A percentile compares a stretch with the other conserved stretches of the same genome.
These are phyloP conservation scores for Macropis europaea DNA, from an alignment of 2,888 invertebrate genomes.

Conservation along the genomic window DNA sequence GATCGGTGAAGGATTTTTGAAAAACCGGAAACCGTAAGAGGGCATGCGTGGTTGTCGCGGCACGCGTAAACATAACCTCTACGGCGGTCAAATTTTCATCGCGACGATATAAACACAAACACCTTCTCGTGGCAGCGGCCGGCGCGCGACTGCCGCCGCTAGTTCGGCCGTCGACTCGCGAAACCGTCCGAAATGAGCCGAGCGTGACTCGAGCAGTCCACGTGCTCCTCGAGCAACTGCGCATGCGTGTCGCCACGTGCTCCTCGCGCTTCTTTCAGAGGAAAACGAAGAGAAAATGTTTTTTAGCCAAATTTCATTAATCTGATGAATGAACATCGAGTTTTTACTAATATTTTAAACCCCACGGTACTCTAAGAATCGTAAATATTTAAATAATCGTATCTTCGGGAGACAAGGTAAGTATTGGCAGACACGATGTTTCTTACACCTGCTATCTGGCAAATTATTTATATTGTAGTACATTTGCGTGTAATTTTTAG, in stretches of 20 bases:
- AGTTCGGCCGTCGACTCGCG: slow-evolving; percentile 59
- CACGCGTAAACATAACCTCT: slow-evolving; percentile 67
- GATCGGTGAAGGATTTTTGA: slow-evolving; percentile 2
- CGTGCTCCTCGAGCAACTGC: slow-evolving; percentile 60
- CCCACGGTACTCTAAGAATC: too few relatives aligned
- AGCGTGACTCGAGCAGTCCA: slow-evolving; percentile 54
- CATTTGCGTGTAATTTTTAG: too few relatives aligned
- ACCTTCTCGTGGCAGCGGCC: slow-evolving; percentile 77
- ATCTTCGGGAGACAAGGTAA: too few relatives aligned
- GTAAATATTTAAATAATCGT: too few relatives aligned
- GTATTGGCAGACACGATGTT: too few relatives aligned
- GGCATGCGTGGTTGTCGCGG: slow-evolving; percentile 41
- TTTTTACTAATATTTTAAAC: background rate
- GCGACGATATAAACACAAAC: slow-evolving; percentile 58
- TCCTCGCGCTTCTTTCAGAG: background rate
- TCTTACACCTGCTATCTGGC: too few relatives aligned
- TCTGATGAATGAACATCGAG: too few relatives aligned
- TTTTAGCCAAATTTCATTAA: too few relatives aligned
- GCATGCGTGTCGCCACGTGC: slow-evolving; percentile 64
- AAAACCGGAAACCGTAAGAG: slow-evolving; percentile 11
- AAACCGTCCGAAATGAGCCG: slow-evolving; percentile 53
- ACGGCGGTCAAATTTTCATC: slow-evolving; percentile 50
- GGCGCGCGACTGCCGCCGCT: slow-evolving; percentile 76
- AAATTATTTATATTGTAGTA: too few relatives aligned
- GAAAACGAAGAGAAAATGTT: background rate